Evolutionary conservation across 2,888 invertebrate genomes (phyloP).

Genomic region (Ischnura elegans): DNA sequence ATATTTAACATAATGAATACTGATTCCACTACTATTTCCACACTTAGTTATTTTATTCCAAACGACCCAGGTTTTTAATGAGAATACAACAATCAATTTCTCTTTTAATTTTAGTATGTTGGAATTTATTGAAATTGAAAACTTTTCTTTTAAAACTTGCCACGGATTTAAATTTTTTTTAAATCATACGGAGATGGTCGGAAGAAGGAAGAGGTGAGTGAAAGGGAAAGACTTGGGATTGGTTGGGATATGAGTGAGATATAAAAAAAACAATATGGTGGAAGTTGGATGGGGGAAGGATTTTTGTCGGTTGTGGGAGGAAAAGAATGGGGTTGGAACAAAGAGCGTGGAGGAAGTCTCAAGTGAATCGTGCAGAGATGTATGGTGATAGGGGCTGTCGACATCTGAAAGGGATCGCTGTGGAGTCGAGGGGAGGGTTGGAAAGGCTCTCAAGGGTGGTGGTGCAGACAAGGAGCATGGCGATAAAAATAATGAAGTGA

Average conservation of each 20-base stretch:
- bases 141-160: too few relatives aligned
- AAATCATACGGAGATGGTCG: neutral
- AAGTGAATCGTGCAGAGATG: conserved; percentile 38
- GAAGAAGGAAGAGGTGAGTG: neutral
- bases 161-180: too few relatives aligned
- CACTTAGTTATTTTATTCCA: too few relatives aligned
- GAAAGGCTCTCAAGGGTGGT: neutral
- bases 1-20: too few relatives aligned
- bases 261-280: neutral
- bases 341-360: neutral
- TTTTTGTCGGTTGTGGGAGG: neutral
- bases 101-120: too few relatives aligned
- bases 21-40: too few relatives aligned
- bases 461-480: neutral
- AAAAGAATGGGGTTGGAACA: neutral
- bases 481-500: conserved; percentile 5
- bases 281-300: neutral
- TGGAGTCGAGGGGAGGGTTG: neutral
- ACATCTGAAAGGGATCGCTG: neutral
- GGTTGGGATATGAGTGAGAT: neutral
- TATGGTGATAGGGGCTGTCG: conserved; percentile 38
- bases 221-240: neutral
- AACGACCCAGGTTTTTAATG: too few relatives aligned
- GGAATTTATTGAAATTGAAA: too few relatives aligned
- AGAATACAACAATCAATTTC: too few relatives aligned